phyloP scores from a whole-genome alignment of 2,888 invertebrate genomes.

The Hemicrepidius hirtus region DNA sequence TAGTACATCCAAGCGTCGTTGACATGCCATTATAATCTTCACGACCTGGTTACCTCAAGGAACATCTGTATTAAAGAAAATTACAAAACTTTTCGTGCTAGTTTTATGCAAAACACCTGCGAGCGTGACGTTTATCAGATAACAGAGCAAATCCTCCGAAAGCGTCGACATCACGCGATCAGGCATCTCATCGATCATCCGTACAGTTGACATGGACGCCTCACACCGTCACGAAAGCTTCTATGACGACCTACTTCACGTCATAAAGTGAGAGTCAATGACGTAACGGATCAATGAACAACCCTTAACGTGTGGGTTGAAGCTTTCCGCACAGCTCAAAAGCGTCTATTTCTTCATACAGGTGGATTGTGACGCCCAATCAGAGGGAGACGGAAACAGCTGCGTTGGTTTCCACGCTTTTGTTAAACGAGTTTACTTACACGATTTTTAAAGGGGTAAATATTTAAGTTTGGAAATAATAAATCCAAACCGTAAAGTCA shows the following conservation, averaged over 20 bases:
- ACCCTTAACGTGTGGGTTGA: constrained; percentile 33
- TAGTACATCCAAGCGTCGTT: not conserved
- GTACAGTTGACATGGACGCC: constrained; percentile 43
- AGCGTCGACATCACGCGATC: constrained; percentile 42
- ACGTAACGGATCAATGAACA: constrained; percentile 40
- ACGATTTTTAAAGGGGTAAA: constrained; percentile 26
- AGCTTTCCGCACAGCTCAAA: constrained; percentile 29
- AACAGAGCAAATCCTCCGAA: constrained; percentile 25
- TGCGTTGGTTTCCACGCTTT: not conserved
- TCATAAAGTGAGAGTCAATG: constrained; percentile 30
- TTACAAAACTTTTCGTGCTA: constrained; percentile 20
- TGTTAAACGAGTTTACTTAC: constrained; percentile 6
- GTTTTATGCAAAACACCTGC: constrained; percentile 17
- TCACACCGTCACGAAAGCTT: constrained; percentile 51
- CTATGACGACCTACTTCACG: constrained; percentile 44
- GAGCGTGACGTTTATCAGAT: constrained; percentile 40
- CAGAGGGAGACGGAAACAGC: not conserved
- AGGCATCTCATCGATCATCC: constrained; percentile 50
- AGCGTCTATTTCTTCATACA: constrained; percentile 1
- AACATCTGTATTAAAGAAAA: constrained; percentile 13
- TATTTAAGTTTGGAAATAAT: constrained; percentile 32
- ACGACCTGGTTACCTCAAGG: not conserved
- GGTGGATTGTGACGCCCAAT: constrained; percentile 12
- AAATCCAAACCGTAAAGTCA: constrained; percentile 24
- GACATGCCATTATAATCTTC: not conserved